Evolutionary conservation across 2,797 vertebrate species (phyloP).

Genomic region (Cheirogaleus major): DNA sequence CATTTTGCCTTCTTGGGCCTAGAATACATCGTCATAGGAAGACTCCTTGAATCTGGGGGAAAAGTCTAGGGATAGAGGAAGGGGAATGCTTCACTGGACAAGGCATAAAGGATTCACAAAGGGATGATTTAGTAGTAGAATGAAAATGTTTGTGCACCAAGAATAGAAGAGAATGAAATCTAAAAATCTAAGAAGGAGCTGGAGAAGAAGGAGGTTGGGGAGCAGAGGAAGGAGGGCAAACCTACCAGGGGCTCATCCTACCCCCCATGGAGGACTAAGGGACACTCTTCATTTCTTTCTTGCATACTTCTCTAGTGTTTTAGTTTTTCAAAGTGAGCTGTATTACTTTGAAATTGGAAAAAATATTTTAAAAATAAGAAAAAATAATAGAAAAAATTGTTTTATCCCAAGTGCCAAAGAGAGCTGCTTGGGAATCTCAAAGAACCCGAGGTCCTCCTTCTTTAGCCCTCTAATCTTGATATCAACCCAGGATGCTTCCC

Average conservation of each 20-base stretch:
- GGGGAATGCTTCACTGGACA: background rate
- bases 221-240: rapidly evolving
- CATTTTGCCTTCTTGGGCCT: background rate
- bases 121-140: background rate
- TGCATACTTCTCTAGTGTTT: background rate
- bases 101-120: background rate
- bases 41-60: background rate
- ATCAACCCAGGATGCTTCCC: background rate
- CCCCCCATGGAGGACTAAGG: background rate
- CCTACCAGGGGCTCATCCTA: rapidly evolving
- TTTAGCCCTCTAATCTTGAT: background rate
- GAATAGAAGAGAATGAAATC: background rate
- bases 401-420: background rate
- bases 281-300: background rate
- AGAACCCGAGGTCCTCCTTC: background rate
- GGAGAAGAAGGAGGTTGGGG: background rate
- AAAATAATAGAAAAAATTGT: background rate
- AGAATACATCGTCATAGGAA: background rate
- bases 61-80: background rate
- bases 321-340: background rate
- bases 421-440: background rate
- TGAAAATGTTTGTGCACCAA: background rate
- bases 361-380: background rate
- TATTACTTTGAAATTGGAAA: background rate
- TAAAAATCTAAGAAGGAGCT: background rate